Evolutionary conservation across 2,113 vertebrate species (phyloP), one percentile per base, ranked within the genome.

Genomic region (Catagonus wagneri): DNA sequence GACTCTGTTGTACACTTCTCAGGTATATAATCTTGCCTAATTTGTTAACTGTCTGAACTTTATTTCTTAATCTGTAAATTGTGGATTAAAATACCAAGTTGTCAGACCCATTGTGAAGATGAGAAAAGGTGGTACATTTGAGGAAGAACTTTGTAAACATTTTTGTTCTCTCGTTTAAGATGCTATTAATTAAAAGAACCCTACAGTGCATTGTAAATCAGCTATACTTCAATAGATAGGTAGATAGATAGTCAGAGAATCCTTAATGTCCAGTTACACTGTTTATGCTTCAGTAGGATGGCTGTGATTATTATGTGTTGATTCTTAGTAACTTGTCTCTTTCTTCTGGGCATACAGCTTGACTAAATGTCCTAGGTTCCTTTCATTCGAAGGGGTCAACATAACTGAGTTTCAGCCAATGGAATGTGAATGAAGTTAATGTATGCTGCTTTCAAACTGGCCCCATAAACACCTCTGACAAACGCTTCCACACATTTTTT

Each of bases 31-130:
- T 16, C 20, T 91, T 83, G 23, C 63, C 29, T 22, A 66, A 29
- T 91, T 94, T 66, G 87, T 71, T 86, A 71, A 69, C 36, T 61
- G 29, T 79, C 56, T 79, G 20, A 44, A 34, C 7, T 90, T 94
- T 81, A 75, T 84, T 92, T 94, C 27, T n/a, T 76, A 50, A 27
- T 58, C 50, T 92, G 27, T 80, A 39, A 69, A 84, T 69, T 60
- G 15, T n/a, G 27, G 27, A 16, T 80, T 60, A 75, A 68, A 76
- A 54, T 84, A 32, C 66, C 83, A 50, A 9, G 32, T 71, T 71
- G 20, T 80, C 32, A 68, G 23, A 63, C 78, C 1, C 25, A 80
- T 8, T 61, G 11, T 60, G 13, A 76, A 80, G 52, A 80, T 32
- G 25, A 80, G 13, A 61, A 89, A 90, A 91, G 22, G 11, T 17